phyloP scores from a whole-genome alignment of 2,797 vertebrate genomes.

The Pristis pectinata region DNA sequence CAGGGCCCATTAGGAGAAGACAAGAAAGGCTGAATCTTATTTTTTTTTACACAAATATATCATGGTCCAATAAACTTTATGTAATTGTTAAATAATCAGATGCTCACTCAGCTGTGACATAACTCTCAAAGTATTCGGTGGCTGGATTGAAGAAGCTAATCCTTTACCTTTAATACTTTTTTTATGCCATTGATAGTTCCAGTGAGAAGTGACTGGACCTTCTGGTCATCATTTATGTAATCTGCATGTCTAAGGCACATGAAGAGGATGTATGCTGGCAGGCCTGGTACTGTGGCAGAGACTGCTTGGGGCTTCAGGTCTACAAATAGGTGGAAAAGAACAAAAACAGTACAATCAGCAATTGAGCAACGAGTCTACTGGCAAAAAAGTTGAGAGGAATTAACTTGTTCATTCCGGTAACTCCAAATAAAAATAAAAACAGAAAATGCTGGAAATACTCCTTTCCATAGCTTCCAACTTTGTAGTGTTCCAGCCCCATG shows the following conservation, averaged over 20 bases:
- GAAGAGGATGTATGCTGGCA: slow-evolving; percentile 88
- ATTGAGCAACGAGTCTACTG: background rate
- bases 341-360: background rate
- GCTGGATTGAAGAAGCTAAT: background rate
- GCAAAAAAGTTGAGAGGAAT: background rate
- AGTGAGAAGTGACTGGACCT: slow-evolving; percentile 85
- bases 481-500: too few relatives aligned
- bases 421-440: background rate
- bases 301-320: slow-evolving; percentile 72
- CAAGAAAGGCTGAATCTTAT: background rate
- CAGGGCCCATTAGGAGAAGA: background rate
- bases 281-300: slow-evolving; percentile 79
- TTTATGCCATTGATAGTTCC: slow-evolving; percentile 84
- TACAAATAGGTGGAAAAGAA: slow-evolving; percentile 44
- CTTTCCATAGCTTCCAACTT: too few relatives aligned
- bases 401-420: background rate
- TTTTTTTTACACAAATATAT: background rate
- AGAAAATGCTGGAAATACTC: too few relatives aligned
- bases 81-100: background rate
- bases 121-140: background rate
- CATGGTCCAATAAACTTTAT: background rate
- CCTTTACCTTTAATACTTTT: slow-evolving; percentile 80
- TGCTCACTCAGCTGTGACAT: too few relatives aligned
- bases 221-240: slow-evolving; percentile 84
- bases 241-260: slow-evolving; percentile 92